These are phyloP conservation scores for Eulemur coronatus DNA, from an alignment of 2,797 vertebrate genomes.

Conservation along the genomic window DNA sequence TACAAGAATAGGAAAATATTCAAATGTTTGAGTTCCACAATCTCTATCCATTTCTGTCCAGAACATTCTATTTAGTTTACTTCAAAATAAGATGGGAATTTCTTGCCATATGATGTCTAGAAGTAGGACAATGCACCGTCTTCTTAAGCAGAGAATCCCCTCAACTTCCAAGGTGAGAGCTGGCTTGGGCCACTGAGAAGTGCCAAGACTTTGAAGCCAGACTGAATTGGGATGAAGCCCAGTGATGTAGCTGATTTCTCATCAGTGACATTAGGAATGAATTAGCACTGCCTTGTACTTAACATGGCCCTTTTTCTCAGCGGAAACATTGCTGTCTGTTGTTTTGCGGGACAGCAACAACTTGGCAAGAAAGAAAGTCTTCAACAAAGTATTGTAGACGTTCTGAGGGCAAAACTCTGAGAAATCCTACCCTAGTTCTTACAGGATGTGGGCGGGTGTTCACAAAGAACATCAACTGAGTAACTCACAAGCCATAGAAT, in stretches of 20 bases:
- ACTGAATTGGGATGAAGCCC: not conserved
- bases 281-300: not conserved
- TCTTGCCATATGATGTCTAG: not conserved
- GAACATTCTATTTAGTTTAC: not conserved
- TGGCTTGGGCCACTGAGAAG: not conserved
- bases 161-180: not conserved
- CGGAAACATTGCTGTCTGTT: not conserved
- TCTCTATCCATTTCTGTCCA: not conserved
- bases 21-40: not conserved
- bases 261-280: not conserved
- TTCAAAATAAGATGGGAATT: conserved; percentile 11
- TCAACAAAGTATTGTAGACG: not conserved
- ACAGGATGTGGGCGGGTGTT: not conserved
- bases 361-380: not conserved
- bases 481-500: not conserved
- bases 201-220: not conserved
- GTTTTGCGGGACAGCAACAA: not conserved
- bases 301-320: not conserved
- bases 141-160: not conserved
- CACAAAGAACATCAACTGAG: not conserved
- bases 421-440: not conserved
- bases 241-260: not conserved
- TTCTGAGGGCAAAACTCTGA: not conserved
- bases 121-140: not conserved
- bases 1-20: not conserved